Base-by-base conservation (phyloP, 1,140 invertebrate species). In the Pomacea maculata region DNA sequence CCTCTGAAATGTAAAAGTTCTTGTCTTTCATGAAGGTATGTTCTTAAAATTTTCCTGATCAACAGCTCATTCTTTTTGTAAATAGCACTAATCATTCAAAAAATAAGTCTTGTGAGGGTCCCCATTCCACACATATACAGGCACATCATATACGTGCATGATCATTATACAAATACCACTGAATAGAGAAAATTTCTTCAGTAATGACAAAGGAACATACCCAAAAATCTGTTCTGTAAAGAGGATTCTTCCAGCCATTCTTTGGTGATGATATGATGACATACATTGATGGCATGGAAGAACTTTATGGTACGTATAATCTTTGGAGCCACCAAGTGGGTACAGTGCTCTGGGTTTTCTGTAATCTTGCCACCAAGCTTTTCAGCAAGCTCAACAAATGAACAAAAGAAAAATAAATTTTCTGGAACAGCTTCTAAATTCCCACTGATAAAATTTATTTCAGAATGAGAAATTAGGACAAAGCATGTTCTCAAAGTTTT, bases 231-330 rank as follows among this genome's bases (percentile, higher is more conserved):
- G 75, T 95, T 95, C 21, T 94, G 93, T 19, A 94, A 91, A 67
- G 93, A 93, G 85, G 95, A 96, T 78, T 97, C 96, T 21, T 94
- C 91, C 14, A 99, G 87, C 98, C 98, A 99, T 29, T 95, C 94
- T 8, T 95, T 92, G 57, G 94, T 94, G 0, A 98, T 93, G 55
- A 99, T 94, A 90, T 95, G 95, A 85, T 95, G 94, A 79, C 95
- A 95, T 63, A 92, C 91, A 71, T 95, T 95, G 55, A 98, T 92
- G 86, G 95, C 95, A 86, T 94, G 94, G 21, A 99, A 93, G 45
- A 99, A 93, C 90, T 98, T 99, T 82, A 95, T 93, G 0, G 97
- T 97, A 76, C 97, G 93, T 64, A 93, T 93, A 34, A 97, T 92
- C 75, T 93, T 92, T 64, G 92, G 90, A 93, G 97, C 95, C 1